Conservation (phyloP, 2,888 invertebrate genomes). For the Philereme vetulata region DNA sequence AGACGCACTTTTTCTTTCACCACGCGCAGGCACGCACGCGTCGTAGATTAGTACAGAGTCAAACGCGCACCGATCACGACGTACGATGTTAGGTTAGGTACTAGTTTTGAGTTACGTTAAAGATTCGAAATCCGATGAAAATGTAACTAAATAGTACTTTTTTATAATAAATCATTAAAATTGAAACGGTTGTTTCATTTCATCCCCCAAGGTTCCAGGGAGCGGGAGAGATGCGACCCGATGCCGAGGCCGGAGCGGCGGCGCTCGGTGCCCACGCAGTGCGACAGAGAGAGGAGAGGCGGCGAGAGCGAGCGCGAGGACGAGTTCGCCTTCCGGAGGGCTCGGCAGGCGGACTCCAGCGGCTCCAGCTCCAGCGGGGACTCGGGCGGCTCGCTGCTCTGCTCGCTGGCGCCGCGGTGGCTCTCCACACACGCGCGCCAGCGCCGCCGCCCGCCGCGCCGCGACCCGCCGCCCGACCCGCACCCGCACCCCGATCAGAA, state of each 20-base stretch:
- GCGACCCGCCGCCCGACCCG: conserved; percentile 31
- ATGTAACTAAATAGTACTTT: not conserved
- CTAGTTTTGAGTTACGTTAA: not conserved
- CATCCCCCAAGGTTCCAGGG: conserved; percentile 42
- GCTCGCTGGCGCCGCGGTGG: conserved; percentile 71
- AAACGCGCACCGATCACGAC: conserved; percentile 16
- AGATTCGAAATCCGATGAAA: not conserved
- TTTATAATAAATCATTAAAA: conserved; percentile 30
- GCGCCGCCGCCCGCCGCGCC: conserved; percentile 38
- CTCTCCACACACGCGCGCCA: conserved; percentile 52
- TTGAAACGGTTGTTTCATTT: conserved; percentile 45
- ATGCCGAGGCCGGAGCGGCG: conserved; percentile 22
- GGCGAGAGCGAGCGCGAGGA: not conserved
- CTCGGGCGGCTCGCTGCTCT: conserved; percentile 64
- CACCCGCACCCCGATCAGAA: conserved; percentile 36
- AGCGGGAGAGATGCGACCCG: conserved; percentile 24
- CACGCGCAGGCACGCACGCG: not conserved
- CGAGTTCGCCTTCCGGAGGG: not conserved
- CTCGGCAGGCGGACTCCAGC: conserved; percentile 11
- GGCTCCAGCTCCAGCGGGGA: conserved; percentile 65
- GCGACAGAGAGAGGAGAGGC: not conserved
- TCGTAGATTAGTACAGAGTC: conserved; percentile 11
- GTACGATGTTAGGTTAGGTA: conserved; percentile 3
- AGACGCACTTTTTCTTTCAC: conserved; percentile 6
- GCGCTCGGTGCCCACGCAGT: conserved; percentile 21